Conservation (phyloP, 2,797 vertebrate genomes). For the Glossophaga mutica region DNA sequence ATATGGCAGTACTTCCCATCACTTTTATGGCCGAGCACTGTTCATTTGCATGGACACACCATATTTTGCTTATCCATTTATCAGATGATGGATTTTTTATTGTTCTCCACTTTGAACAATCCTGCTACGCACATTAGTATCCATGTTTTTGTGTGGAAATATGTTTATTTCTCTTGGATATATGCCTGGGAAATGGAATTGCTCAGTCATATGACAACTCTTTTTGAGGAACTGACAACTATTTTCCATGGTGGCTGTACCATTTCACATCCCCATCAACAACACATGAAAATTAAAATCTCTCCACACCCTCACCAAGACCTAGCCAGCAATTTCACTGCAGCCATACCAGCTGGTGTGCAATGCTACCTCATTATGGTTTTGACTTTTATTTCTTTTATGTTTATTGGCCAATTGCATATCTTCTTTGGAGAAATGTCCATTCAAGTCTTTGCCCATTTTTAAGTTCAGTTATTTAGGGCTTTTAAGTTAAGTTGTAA, state of each 20-base stretch:
- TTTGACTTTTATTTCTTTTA: not conserved
- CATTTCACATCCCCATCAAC: not conserved
- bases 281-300: not conserved
- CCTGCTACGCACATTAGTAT: not conserved
- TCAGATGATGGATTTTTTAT: not conserved
- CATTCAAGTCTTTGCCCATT: not conserved
- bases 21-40: not conserved
- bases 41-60: not conserved
- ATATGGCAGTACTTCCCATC: not conserved
- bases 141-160: not conserved
- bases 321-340: not conserved
- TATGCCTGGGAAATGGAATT: not conserved
- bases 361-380: not conserved
- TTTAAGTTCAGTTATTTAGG: not conserved
- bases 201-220: not conserved
- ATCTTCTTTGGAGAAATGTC: not conserved
- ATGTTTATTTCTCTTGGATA: not conserved
- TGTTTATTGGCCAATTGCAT: not conserved
- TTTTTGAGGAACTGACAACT: not conserved
- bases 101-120: not conserved
- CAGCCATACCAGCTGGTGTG: not conserved
- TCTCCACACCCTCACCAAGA: not conserved
- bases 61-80: not conserved
- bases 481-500: not conserved
- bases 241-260: not conserved